phyloP scores from a whole-genome alignment of 2,888 invertebrate species.

The Andricus curvator region DNA sequence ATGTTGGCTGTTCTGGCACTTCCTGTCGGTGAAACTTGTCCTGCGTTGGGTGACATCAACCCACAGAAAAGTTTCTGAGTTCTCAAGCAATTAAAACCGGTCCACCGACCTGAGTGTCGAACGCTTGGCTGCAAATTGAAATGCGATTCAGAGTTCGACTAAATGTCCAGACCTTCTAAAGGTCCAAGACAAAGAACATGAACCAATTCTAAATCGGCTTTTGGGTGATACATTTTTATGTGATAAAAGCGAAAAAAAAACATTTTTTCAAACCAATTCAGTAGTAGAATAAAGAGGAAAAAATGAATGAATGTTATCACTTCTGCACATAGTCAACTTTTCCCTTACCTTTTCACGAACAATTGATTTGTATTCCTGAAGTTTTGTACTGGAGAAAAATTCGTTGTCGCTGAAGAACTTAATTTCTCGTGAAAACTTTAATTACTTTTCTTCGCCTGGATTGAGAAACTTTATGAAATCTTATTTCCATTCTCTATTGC shows the following conservation, averaged over 20 bases:
- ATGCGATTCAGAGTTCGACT: constrained; percentile 22
- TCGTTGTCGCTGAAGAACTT: constrained; percentile 10
- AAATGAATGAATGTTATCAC: not conserved
- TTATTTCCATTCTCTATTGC: constrained; percentile 7
- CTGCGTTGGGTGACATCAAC: not conserved
- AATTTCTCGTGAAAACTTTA: constrained; percentile 20
- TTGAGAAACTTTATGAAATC: constrained; percentile 30
- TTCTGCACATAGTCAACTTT: not conserved
- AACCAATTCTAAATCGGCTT: not conserved
- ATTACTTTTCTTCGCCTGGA: constrained; percentile 30
- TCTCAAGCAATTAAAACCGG: constrained; percentile 34
- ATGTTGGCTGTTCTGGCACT: not conserved
- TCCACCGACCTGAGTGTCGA: constrained; percentile 14
- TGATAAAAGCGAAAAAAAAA: not conserved
- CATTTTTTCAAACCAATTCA: too few relatives aligned
- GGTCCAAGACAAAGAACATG: not conserved
- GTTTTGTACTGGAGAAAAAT: not conserved
- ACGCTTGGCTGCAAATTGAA: constrained; percentile 1
- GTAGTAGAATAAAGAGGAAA: too few relatives aligned
- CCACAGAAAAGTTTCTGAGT: constrained; percentile 19
- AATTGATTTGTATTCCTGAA: constrained; percentile 31
- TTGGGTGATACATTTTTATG: not conserved
- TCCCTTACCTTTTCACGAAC: not conserved
- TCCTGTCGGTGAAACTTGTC: constrained; percentile 7
- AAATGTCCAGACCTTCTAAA: not conserved